Base-by-base conservation (phyloP, 1,140 invertebrate genomes). In the Hylaeus anthracinus region DNA sequence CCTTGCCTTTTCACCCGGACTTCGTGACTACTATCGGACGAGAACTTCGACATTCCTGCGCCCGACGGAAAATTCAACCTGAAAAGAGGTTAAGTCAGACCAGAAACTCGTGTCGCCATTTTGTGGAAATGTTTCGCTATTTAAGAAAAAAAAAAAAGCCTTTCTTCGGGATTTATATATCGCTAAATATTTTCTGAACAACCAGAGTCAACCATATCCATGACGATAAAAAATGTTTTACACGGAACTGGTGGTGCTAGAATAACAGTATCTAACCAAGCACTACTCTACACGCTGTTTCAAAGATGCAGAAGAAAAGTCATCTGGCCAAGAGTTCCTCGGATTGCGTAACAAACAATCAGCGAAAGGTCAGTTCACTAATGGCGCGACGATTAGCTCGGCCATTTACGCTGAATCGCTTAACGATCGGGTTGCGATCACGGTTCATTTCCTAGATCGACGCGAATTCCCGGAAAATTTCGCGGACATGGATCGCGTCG, bases 321-420 rank as follows among this genome's bases (percentile, higher is more conserved):
- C 39, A n/a, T 12, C 14, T 63, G 12, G 60, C 6, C 2, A 4
- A 26, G 12, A 63, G 37, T 63, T 63, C 39, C 61, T 53, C 81
- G 71, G 75, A 83, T 82, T 79, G 65, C 63, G 26, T 26, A 26
- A 26, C 55, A 43, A 55, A 9, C 69, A 55, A 81, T 74, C 56
- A 45, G 63, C 69, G 43, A 71, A 84, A 84, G 83, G 82, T 83
- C 75, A 58, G 53, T 14, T 26, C 41, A 55, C 81, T 82, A 79
- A 83, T 84, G 65, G 53, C 48, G 45, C 15, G 15, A 79, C 64
- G 71, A 83, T 84, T 84, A 83, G 82, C 83, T 73, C 83, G 71
- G 43, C n/a, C 72, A 72, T 78, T 45, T 41, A 55, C 26, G 72
- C 26, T 26, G 26, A 73, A 83, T 83, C 71, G 61, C 26, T 67